Evolutionary conservation across 53 echinoderm and acorn worm species (phyloP).

Genomic region (Zoroaster sp.): DNA sequence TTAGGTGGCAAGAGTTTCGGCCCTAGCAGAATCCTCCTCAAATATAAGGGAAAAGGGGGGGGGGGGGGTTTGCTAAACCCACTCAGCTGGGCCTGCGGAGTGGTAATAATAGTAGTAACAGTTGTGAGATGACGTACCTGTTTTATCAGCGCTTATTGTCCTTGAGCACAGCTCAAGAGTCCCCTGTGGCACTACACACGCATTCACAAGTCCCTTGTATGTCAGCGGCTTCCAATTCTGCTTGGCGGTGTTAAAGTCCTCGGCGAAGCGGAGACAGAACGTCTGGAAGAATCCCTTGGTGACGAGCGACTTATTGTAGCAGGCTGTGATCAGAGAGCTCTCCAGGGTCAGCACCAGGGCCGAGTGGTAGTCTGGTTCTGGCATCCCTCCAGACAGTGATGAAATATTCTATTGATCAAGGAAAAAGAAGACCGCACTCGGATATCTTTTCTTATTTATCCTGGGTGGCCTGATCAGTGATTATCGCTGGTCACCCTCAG

Average conservation of each 20-base stretch:
- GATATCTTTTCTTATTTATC: too few species aligned
- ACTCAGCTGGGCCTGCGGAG: too few species aligned
- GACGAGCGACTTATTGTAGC: constrained; percentile 84
- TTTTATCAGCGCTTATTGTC: constrained; percentile 61
- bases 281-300: constrained; percentile 90
- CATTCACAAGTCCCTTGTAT: constrained; percentile 74
- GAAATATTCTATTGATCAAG: constrained; percentile 25
- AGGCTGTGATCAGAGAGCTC: constrained; percentile 86
- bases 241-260: constrained; percentile 85
- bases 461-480: too few species aligned
- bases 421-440: too few species aligned
- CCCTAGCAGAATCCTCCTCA: too few species aligned
- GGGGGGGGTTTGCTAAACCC: too few species aligned
- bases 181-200: constrained; percentile 90
- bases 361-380: constrained; percentile 84
- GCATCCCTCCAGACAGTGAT: constrained; percentile 49
- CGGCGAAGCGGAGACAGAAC: constrained; percentile 93
- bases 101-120: too few species aligned
- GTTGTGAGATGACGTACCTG: constrained; percentile 21
- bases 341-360: constrained; percentile 88
- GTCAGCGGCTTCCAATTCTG: constrained; percentile 79
- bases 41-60: too few species aligned
- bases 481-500: too few species aligned
- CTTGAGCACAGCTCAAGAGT: constrained; percentile 89
- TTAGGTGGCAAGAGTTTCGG: too few species aligned